phyloP scores from a whole-genome alignment of 2,888 invertebrate genomes.

The Drosophila acutilabella region DNA sequence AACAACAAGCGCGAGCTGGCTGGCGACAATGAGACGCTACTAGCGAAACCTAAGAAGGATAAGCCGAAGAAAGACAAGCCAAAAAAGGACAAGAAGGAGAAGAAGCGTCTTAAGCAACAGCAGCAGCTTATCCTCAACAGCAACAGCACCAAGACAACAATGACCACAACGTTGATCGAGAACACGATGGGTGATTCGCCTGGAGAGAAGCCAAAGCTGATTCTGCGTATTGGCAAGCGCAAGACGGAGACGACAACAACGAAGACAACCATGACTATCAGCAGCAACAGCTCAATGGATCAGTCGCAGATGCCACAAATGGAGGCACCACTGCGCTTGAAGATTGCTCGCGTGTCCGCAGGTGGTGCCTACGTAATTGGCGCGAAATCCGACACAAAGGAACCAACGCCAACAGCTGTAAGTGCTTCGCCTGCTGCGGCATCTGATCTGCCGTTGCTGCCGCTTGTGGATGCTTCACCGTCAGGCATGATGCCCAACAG shows the following conservation, averaged over 20 bases:
- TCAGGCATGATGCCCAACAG: conserved; percentile 47
- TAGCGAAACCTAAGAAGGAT: conserved; percentile 69
- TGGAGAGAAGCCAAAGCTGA: conserved; percentile 89
- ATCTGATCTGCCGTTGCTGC: conserved; percentile 41
- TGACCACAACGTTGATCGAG: conserved; percentile 85
- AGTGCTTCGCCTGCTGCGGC: conserved; percentile 41
- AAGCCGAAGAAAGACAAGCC: conserved; percentile 80
- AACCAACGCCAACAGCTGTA: conserved; percentile 47
- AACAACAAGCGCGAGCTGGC: conserved; percentile 63
- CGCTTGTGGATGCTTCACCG: conserved; percentile 49
- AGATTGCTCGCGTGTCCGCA: conserved; percentile 92
- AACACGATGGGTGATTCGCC: conserved; percentile 83
- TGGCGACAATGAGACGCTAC: conserved; percentile 46
- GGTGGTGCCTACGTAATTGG: conserved; percentile 87
- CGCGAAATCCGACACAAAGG: conserved; percentile 58
- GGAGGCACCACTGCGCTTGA: conserved; percentile 91
- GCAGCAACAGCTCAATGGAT: conserved; percentile 18
- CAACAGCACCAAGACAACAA: conserved; percentile 54
- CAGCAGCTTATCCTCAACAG: conserved; percentile 84
- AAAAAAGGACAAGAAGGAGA: conserved; percentile 87
- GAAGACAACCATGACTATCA: conserved; percentile 11
- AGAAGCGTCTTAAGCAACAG: conserved; percentile 85
- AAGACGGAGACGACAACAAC: conserved; percentile 79
- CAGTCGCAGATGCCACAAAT: conserved; percentile 26
- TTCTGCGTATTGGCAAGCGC: conserved; percentile 88